phyloP scores from a whole-genome alignment of 2,888 invertebrate genomes.

The Ecliptopera silaceata region DNA sequence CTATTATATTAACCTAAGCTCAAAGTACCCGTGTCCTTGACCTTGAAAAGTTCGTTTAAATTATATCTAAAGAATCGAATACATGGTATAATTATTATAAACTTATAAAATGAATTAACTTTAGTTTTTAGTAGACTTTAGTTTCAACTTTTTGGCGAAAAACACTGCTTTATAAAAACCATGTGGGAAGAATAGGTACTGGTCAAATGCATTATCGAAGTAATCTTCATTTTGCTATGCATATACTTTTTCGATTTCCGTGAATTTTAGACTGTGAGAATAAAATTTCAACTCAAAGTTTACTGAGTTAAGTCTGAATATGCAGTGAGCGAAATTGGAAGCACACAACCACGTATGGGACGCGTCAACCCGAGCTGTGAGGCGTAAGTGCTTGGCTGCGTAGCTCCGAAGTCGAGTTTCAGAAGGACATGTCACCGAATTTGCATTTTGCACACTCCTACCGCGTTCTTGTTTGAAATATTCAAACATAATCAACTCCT shows the following conservation, averaged over 20 bases:
- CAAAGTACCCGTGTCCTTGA: no score
- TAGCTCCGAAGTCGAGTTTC: conserved; percentile 57
- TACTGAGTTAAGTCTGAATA: conserved; percentile 22
- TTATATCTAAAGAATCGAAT: no score
- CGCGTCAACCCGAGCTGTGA: conserved; percentile 47
- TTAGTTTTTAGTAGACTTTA: no score
- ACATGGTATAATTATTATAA: no score
- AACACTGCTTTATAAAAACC: conserved; percentile 31
- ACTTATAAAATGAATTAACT: no score
- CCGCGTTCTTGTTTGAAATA: conserved; percentile 54
- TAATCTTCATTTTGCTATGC: conserved; percentile 48
- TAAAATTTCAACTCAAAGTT: conserved; percentile 40
- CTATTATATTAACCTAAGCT: no score
- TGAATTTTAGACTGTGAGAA: conserved; percentile 30
- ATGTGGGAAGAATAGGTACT: conserved; percentile 31
- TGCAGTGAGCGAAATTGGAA: conserved; percentile 19
- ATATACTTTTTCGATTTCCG: conserved; percentile 44
- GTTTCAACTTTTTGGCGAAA: conserved; percentile 1
- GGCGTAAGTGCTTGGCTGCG: conserved; percentile 53
- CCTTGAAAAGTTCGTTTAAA: no score
- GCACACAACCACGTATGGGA: conserved; percentile 41
- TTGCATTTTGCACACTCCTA: conserved; percentile 54
- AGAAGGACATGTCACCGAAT: conserved; percentile 55
- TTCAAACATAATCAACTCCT: conserved; percentile 55
- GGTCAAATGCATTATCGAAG: conserved; percentile 41